Conservation (phyloP, 2,888 invertebrate species). For the Dione juno region DNA sequence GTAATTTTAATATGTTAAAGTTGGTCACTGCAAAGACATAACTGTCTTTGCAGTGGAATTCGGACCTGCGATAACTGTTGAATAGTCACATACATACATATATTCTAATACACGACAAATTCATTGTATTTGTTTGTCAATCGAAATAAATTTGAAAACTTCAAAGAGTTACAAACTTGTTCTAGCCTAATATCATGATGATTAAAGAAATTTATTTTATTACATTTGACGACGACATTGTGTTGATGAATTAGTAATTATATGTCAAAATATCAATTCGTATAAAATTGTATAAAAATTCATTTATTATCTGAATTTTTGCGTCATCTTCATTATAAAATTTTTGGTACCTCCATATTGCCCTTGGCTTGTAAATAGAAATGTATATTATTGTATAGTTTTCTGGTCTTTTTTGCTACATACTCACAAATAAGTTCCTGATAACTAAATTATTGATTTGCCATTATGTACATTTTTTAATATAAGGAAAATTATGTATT, state of each 20-base stretch:
- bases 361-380: not conserved
- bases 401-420: slow-evolving; percentile 1
- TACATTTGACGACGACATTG: not conserved
- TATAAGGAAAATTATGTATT: too few species aligned
- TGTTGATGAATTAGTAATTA: not conserved
- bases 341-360: not conserved
- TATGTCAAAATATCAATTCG: not conserved
- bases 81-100: not conserved
- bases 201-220: not conserved
- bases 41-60: not conserved
- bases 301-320: not conserved
- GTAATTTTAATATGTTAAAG: not conserved
- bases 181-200: not conserved
- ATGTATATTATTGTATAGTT: not conserved
- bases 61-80: not conserved
- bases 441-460: not conserved
- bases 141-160: not conserved
- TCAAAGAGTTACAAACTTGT: not conserved
- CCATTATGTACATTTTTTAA: not conserved
- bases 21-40: too few species aligned
- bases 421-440: not conserved
- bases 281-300: not conserved
- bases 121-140: not conserved
- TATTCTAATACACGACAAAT: not conserved
- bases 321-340: not conserved